Base-by-base conservation (phyloP, 2,113 vertebrate species). In the Urocitellus parryii region DNA sequence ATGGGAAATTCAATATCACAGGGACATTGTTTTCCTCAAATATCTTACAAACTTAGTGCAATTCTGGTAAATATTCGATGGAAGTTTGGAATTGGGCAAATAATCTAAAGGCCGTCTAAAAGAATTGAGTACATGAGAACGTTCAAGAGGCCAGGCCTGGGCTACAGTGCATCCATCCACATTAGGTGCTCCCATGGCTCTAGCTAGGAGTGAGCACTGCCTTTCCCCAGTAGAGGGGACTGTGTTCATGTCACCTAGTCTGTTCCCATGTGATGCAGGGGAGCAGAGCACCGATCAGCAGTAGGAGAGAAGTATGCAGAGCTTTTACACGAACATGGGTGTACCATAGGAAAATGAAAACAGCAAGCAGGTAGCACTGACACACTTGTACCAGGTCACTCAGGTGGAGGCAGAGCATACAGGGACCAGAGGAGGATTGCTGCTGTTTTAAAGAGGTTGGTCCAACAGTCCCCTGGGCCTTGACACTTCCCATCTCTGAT, bases 161-260 rank as follows among this genome's bases (percentile, higher is more conserved):
- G 81, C 45, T 12, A 18, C 29, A 22, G 16, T 53, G 32, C 17
- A 27, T 2, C 9, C 0, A 1, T 13, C 78, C 32, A n/a, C n/a
- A n/a, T n/a, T n/a, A n/a, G n/a, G 10, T 16, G 51, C 20, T 22
- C 56, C 20, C 18, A 20, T 6, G 20, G 56, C 20, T 58, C 42
- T 34, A 2, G 67, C 34, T 10, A 14, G 34, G 76, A 0, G 6
- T 20, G 87, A 8, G 58, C 1, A 24, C 65, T 1, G 1, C 20
- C 29, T 25, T 61, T 81, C 53, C 8, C 1, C 22, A 45, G 45
- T 45, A 45, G 5, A 2, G 17, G 53, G 65, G 8, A 32, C 90
- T 2, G 17, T 2, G 25, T 4, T 25, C 2, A 0, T 8, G 74
- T 29, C 2, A 0, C 2, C 1, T 7, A 45, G 12, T 13, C 2